Evolutionary conservation across 2,797 vertebrate species (phyloP), one percentile per base, ranked within the genome.

Genomic region (Molossus alvarezi): DNA sequence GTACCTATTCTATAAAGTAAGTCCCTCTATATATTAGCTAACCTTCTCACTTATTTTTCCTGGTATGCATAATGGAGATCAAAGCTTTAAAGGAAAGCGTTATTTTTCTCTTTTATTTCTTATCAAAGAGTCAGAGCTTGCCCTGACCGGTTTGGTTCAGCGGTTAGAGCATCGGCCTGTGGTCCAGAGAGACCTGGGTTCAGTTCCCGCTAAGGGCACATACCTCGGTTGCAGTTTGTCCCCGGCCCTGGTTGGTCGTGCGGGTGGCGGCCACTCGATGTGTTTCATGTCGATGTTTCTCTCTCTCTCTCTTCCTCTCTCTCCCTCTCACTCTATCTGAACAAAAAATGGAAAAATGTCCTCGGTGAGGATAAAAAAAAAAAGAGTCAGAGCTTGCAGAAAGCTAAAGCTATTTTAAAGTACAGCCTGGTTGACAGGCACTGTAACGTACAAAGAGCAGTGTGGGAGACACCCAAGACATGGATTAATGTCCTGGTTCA

Each of bases 371-470:
- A 33, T 33, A 33, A 33, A 33, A 33, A 33, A 33, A 33, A 33
- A 82, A 33, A 88, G 29, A 33, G 13, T 75, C 15, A 48, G 23
- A 87, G 58, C 75, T 90, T 88, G 18, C 5, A 88, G 71, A 94
- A 91, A 88, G 33, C 33, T 83, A 81, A 88, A 92, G 48, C 37
- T 72, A 84, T 91, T 95, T 95, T 88, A 77, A 95, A 83, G 96
- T 17, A 90, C 2, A 80, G 60, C 18, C 71, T 73, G 33, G 20
- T 11, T 79, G 27, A 90, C 21, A 91, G 45, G 25, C 33, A 92
- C 1, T n/a, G 25, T 8, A 21, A 64, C n/a, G n/a, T 64, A 72
- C 41, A 64, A 85, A 87, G 58, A 45, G 21, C 13, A 88, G 41
- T 6, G 1, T 14, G 33, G 51, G 65, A 18, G 37, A 77, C 21